phyloP scores from a whole-genome alignment of 2,797 vertebrate genomes.

The Parauchenoglanis ngamensis region DNA sequence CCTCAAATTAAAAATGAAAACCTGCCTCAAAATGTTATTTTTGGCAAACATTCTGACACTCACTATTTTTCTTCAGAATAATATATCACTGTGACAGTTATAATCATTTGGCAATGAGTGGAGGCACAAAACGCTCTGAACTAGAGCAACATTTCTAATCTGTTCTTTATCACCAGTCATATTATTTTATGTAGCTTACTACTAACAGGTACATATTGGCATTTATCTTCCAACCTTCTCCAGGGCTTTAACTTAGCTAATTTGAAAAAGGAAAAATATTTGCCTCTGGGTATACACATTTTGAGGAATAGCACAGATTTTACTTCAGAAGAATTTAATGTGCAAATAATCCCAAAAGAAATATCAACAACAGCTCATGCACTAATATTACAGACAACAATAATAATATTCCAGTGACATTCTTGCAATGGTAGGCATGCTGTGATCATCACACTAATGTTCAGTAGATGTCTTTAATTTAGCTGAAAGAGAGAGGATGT shows the following conservation, averaged over 20 bases:
- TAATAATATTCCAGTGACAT: not conserved
- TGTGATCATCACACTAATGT: not conserved
- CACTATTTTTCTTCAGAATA: not conserved
- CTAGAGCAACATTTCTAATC: conserved; percentile 4
- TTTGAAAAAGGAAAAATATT: not conserved
- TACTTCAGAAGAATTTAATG: conserved; percentile 4
- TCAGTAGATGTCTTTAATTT: not conserved
- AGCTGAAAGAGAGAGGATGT: not conserved
- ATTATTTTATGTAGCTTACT: not conserved
- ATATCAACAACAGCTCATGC: not conserved
- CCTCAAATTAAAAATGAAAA: conserved; percentile 70
- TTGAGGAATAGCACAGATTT: not conserved
- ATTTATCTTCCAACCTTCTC: not conserved
- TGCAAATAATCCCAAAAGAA: not conserved
- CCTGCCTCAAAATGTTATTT: conserved; percentile 32
- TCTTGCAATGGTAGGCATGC: not conserved
- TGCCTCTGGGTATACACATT: not conserved
- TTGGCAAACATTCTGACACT: conserved; percentile 7
- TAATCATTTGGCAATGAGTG: not conserved
- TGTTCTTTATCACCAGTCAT: conserved; percentile 11
- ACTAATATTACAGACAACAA: not conserved
- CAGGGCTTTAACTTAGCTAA: not conserved
- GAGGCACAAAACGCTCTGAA: conserved; percentile 11
- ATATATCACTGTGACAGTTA: conserved; percentile 21
- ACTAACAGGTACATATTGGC: not conserved